A percentile compares a stretch with the other conserved stretches of the same genome.
Conservation (phyloP, 1,140 invertebrate genomes). For the Drosophila takahashii region DNA sequence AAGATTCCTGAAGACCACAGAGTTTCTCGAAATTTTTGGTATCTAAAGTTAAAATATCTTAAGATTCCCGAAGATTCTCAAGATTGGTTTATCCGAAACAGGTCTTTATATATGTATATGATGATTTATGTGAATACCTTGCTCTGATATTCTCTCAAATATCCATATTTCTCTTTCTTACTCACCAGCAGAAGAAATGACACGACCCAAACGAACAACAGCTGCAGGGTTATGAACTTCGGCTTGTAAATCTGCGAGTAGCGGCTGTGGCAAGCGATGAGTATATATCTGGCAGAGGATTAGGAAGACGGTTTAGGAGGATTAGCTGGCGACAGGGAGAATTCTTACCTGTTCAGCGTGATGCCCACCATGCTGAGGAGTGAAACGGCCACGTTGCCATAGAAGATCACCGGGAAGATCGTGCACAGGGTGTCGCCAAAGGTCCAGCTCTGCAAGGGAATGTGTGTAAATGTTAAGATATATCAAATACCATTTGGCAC, state of each 20-base stretch:
- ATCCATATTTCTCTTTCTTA: too few relatives aligned
- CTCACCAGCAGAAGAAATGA: constrained; percentile 88
- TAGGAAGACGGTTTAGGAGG: neutral
- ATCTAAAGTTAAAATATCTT: too few relatives aligned
- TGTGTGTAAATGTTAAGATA: neutral
- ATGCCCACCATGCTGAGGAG: constrained; percentile 95
- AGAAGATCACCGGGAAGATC: constrained; percentile 95
- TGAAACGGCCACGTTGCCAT: constrained; percentile 94
- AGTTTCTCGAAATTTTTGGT: too few relatives aligned
- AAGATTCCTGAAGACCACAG: too few relatives aligned
- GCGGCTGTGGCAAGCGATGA: constrained; percentile 91
- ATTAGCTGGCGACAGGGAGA: constrained; percentile 2
- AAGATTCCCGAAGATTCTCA: too few relatives aligned
- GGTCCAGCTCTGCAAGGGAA: constrained; percentile 87
- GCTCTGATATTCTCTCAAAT: too few relatives aligned
- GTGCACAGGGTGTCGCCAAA: constrained; percentile 92
- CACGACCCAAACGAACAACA: constrained; percentile 91
- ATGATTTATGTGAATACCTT: too few relatives aligned
- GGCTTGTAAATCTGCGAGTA: constrained; percentile 91
- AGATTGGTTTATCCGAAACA: too few relatives aligned
- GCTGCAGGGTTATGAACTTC: constrained; percentile 90
- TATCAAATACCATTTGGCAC: neutral
- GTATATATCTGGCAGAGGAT: constrained; percentile 88
- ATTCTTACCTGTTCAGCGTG: constrained; percentile 92
- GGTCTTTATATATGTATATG: too few relatives aligned